Conservation (phyloP, 2,113 vertebrate genomes). For the Propithecus coquereli region DNA sequence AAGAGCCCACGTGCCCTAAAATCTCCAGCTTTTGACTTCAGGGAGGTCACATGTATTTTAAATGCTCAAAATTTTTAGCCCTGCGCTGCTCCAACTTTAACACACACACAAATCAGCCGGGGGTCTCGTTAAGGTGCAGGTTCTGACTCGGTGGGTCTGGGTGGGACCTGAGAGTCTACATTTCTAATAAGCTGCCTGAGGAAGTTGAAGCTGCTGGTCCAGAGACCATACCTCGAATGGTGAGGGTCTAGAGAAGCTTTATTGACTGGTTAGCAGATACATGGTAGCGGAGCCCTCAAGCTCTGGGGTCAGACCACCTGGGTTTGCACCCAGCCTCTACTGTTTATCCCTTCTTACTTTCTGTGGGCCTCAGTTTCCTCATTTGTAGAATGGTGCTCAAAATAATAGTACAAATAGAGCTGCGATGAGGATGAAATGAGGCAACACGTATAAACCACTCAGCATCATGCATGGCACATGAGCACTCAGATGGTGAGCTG, state of each 20-base stretch:
- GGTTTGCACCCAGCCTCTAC: not conserved
- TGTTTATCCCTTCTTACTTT: not conserved
- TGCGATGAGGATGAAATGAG: not conserved
- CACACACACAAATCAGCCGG: rapidly evolving
- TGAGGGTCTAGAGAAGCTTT: not conserved
- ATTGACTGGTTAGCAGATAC: too few species aligned
- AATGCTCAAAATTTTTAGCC: not conserved
- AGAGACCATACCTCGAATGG: not conserved
- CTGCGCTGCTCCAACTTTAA: not conserved
- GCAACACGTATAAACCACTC: too few species aligned
- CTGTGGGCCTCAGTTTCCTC: not conserved
- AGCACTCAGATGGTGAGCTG: not conserved
- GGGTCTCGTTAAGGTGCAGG: not conserved
- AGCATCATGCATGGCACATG: rapidly evolving
- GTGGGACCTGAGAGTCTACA: not conserved
- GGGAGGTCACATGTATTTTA: not conserved
- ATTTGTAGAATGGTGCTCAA: not conserved
- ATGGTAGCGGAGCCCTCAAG: not conserved
- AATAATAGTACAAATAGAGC: not conserved
- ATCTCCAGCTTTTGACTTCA: not conserved
- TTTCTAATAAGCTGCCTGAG: not conserved
- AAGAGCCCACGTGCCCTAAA: not conserved
- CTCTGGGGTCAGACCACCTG: not conserved
- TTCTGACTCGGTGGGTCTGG: not conserved
- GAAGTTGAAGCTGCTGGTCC: not conserved